Percentiles rank a stretch among this genome's conserved stretches.
These are phyloP conservation scores for Laticauda colubrina DNA, from an alignment of 2,113 vertebrate species.

Conservation along the genomic window DNA sequence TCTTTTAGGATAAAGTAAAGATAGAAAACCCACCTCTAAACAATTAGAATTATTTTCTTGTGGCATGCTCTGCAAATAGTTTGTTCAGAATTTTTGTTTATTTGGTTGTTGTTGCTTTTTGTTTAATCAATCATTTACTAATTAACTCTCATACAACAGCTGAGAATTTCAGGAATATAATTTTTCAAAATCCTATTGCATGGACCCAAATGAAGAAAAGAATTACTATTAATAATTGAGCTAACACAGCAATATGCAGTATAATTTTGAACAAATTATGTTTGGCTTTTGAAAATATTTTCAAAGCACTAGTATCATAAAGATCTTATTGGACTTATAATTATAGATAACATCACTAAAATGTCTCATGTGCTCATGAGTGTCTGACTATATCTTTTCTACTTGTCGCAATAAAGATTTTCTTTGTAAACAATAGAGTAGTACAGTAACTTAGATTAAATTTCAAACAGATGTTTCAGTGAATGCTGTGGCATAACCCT, in stretches of 20 bases:
- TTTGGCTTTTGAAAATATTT: background rate
- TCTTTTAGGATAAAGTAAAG: background rate
- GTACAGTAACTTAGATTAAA: background rate
- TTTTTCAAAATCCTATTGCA: background rate
- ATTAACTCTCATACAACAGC: background rate
- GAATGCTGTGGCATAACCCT: background rate
- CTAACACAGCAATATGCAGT: background rate
- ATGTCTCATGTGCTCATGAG: background rate
- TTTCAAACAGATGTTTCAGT: background rate
- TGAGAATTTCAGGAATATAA: background rate
- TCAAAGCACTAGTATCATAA: background rate
- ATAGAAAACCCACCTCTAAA: background rate
- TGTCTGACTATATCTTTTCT: slow-evolving; percentile 21
- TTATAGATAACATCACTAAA: slow-evolving; percentile 3
- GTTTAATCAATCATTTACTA: background rate
- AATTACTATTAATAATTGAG: background rate
- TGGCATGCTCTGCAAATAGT: background rate
- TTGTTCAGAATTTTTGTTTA: background rate
- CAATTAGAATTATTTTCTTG: background rate
- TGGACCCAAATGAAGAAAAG: background rate
- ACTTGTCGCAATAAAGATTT: slow-evolving; percentile 4
- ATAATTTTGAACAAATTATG: slow-evolving; percentile 9
- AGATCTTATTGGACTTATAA: background rate
- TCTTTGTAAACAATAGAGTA: background rate
- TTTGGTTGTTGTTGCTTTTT: background rate